phyloP scores from a whole-genome alignment of 2,113 vertebrate species.

The Anhinga rufa region DNA sequence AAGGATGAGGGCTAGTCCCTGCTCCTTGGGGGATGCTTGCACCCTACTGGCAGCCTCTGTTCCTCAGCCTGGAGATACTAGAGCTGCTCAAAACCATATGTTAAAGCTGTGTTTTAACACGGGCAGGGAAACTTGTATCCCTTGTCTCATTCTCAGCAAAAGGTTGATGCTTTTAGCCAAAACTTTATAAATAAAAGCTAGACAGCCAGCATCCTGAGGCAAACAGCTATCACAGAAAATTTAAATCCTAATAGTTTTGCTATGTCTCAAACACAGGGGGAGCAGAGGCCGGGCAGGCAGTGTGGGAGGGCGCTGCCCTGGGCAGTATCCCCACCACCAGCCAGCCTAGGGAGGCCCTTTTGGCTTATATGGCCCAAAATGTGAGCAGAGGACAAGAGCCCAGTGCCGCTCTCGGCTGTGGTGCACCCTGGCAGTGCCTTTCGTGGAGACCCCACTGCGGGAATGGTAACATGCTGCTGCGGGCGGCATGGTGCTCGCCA shows the following conservation, averaged over 20 bases:
- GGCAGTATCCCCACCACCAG: neutral
- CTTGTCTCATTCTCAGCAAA: neutral
- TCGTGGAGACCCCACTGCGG: accelerated
- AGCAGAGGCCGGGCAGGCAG: accelerated
- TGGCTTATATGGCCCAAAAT: accelerated
- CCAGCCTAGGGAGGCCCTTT: neutral
- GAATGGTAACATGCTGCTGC: accelerated
- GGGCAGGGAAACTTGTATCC: neutral
- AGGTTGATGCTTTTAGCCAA: neutral
- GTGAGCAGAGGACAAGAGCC: accelerated
- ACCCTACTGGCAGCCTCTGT: neutral
- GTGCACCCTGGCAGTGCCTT: neutral
- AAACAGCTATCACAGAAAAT: neutral
- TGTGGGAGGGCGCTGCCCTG: neutral
- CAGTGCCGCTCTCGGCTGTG: neutral
- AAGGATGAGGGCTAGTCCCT: neutral
- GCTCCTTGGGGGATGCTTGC: neutral
- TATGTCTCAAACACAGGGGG: neutral
- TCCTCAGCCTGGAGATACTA: neutral
- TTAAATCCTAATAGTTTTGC: neutral
- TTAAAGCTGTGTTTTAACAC: neutral
- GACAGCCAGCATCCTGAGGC: neutral
- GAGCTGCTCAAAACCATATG: neutral
- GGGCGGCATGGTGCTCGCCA: accelerated
- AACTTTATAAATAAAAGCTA: neutral